These are phyloP conservation scores for Epinephelus malabaricus DNA, from an alignment of 2,797 vertebrate genomes.

Conservation along the genomic window DNA sequence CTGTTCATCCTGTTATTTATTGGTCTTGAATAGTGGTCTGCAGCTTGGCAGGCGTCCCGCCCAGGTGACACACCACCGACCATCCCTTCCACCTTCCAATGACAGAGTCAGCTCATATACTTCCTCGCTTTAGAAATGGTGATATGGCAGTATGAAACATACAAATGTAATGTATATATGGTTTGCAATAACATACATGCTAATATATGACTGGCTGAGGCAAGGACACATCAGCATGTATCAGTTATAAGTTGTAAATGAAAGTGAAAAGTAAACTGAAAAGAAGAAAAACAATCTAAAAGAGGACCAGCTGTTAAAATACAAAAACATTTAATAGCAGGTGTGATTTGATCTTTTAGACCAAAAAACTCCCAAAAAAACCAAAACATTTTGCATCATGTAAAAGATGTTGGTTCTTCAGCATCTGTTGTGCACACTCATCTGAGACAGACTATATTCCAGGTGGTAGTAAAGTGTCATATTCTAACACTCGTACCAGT, in stretches of 20 bases:
- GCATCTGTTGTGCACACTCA: constrained; percentile 3
- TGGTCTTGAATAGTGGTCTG: too few species aligned
- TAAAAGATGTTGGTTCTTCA: constrained; percentile 14
- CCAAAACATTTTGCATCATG: constrained; percentile 4
- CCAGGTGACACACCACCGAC: too few species aligned
- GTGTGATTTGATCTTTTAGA: constrained; percentile 20
- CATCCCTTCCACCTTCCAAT: too few species aligned
- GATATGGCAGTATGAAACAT: too few species aligned
- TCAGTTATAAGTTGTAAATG: background rate
- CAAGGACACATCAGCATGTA: too few species aligned
- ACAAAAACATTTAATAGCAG: constrained; percentile 6
- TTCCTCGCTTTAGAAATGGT: too few species aligned
- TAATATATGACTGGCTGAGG: too few species aligned
- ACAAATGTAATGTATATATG: too few species aligned
- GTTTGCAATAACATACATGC: too few species aligned
- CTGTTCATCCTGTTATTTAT: too few species aligned
- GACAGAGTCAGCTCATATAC: too few species aligned
- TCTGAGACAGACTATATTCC: constrained; percentile 38
- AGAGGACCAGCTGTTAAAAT: background rate
- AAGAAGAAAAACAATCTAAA: background rate
- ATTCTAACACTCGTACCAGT: constrained; percentile 39
- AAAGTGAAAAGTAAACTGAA: constrained; percentile 5
- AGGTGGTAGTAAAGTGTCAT: constrained; percentile 56
- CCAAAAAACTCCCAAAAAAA: background rate
- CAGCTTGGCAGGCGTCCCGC: too few species aligned